Percentiles rank a stretch among this genome's conserved stretches.
Evolutionary conservation across 2,113 vertebrate species (phyloP).

Genomic region (Pteruthius melanotis): DNA sequence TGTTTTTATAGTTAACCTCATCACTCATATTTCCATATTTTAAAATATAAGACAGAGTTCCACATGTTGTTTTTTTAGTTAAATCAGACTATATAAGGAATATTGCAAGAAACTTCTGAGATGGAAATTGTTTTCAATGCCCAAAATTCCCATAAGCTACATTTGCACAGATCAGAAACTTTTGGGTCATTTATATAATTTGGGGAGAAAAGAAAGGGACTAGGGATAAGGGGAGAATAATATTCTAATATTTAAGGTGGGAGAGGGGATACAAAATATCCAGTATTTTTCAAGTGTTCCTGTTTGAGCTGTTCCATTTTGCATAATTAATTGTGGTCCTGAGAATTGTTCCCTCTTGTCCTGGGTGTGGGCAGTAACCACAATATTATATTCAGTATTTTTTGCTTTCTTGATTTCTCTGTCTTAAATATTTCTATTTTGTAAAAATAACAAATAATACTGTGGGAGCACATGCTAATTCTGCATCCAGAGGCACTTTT

Average conservation of each 20-base stretch:
- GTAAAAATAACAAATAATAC: neutral
- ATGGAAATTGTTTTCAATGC: neutral
- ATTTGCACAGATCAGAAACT: neutral
- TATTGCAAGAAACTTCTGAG: neutral
- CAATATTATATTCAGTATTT: neutral
- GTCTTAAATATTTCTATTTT: neutral
- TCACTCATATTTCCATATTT: neutral
- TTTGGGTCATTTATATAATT: neutral
- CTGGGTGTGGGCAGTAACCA: neutral
- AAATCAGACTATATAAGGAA: neutral
- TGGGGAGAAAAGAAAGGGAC: neutral
- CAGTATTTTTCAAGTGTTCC: neutral
- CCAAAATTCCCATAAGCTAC: neutral
- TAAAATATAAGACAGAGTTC: neutral
- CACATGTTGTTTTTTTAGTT: neutral
- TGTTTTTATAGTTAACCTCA: neutral
- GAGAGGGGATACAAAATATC: neutral
- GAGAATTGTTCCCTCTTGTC: neutral
- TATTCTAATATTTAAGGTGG: neutral
- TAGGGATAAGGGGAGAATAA: neutral
- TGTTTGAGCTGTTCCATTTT: neutral
- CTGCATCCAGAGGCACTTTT: neutral
- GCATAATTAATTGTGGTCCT: neutral
- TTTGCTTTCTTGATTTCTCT: neutral
- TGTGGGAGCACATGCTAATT: neutral